phyloP scores from a whole-genome alignment of 2,888 invertebrate species.

The Oxystoma pomonae region DNA sequence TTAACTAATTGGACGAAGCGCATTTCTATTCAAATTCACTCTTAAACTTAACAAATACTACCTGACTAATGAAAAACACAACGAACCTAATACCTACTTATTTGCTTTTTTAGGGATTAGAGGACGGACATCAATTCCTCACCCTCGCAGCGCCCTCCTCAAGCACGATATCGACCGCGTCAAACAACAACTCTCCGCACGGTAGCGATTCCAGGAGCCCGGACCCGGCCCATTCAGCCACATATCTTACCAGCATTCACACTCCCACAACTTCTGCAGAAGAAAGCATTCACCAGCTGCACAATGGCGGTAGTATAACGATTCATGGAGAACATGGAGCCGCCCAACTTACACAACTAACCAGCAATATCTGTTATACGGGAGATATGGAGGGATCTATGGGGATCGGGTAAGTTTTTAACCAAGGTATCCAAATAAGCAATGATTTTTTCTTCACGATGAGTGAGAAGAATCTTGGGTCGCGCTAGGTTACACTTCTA shows the following conservation, averaged over 20 bases:
- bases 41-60: too few relatives aligned
- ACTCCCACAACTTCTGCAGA: background rate
- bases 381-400: slow-evolving; percentile 28
- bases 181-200: slow-evolving; percentile 40
- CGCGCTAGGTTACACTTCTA: too few relatives aligned
- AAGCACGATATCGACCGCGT: slow-evolving; percentile 20
- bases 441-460: too few relatives aligned
- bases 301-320: background rate
- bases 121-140: background rate
- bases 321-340: slow-evolving; percentile 12
- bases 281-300: background rate
- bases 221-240: slow-evolving; percentile 32
- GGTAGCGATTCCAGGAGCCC: slow-evolving; percentile 43
- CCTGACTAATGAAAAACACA: too few relatives aligned
- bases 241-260: background rate
- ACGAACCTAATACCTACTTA: too few relatives aligned
- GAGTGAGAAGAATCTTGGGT: too few relatives aligned
- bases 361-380: slow-evolving; percentile 44
- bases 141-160: background rate
- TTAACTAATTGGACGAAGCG: too few relatives aligned
- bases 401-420: slow-evolving; percentile 19
- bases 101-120: background rate
- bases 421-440: background rate
- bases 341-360: slow-evolving; percentile 43
- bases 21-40: too few relatives aligned